Base-by-base conservation (phyloP, 2,113 vertebrate genomes). In the Pelvicachromis taeniatus region DNA sequence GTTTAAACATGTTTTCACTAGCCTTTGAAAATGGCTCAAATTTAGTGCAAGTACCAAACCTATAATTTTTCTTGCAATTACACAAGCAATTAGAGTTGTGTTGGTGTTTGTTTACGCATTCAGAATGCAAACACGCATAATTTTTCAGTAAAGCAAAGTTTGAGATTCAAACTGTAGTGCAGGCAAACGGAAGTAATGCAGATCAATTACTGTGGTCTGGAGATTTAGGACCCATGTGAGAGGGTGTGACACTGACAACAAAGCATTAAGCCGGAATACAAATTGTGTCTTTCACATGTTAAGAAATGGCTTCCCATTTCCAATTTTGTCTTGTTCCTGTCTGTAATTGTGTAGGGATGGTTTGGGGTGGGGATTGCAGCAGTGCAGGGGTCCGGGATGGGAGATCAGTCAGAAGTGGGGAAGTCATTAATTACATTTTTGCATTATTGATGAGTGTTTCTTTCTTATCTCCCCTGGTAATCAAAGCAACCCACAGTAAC, bases 391-490 rank as follows among this genome's bases (percentile, higher is more conserved):
- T 80, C 87, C 31, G 75, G 81, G 54, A 65, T 84, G 92, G 87
- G 91, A 92, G 93, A 95, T 95, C 94, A 93, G 87, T 94, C 88
- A 91, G 91, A 93, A 85, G 86, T 89, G 85, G 86, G 91, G 93
- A 95, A 95, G 93, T 94, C 91, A 93, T 95, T 95, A 95, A 95
- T 90, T 89, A 83, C 82, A 54, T 90, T 89, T 92, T 90, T 96
- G 78, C 89, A 96, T 96, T 94, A 96, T 96, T 96, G 90, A 96
- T 96, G 88, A 94, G 83, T 89, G 90, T 89, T 92, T 90, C 81
- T 78, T 87, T 58, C 13, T 56, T 17, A 83, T 84, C 84, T 85
- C 84, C 77, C 83, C 82, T 88, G 83, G 82, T 88, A 94, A 96
- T 96, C 93, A 95, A 94, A 95, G 91, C 80, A 1, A 40, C 68